A percentile compares a stretch with the other conserved stretches of the same genome.
Evolutionary conservation across 1,140 invertebrate species (phyloP).

Genomic region (Trichogramma pretiosum): DNA sequence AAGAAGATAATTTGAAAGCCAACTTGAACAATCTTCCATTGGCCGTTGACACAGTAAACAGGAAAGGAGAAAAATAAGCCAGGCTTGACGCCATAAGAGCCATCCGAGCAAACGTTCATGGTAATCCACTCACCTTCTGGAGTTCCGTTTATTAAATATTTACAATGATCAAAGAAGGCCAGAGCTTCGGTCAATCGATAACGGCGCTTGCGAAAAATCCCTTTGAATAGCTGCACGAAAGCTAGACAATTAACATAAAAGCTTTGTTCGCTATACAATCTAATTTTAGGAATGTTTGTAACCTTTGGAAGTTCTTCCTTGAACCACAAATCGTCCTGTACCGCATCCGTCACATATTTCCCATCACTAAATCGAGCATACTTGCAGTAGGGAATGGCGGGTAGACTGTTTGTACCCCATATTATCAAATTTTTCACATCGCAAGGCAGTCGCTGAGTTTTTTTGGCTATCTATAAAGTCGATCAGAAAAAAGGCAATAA

Average conservation of each 20-base stretch:
- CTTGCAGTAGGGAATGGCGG: constrained; percentile 14
- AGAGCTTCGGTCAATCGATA: constrained; percentile 13
- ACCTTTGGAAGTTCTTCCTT: constrained; percentile 12
- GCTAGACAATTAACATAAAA: background rate
- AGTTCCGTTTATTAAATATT: constrained; percentile 18
- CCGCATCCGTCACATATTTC: background rate
- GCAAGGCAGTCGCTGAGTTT: background rate
- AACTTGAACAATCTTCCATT: constrained; percentile 21
- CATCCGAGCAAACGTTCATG: constrained; percentile 21
- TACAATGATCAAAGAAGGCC: constrained; percentile 19
- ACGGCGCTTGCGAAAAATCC: background rate
- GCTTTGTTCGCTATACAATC: background rate
- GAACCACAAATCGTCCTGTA: constrained; percentile 13
- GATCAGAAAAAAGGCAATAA: background rate
- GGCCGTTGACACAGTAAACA: constrained; percentile 13
- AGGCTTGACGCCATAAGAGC: constrained; percentile 12
- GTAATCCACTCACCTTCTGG: constrained; percentile 18
- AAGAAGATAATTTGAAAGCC: too few species aligned
- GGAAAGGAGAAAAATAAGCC: constrained; percentile 21
- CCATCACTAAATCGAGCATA: constrained; percentile 8
- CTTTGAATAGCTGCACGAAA: constrained; percentile 3
- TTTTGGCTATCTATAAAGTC: constrained; percentile 16
- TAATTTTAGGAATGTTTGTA: background rate
- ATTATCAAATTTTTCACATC: constrained; percentile 22
- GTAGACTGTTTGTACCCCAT: constrained; percentile 15